Evolutionary conservation across 2,113 vertebrate species (phyloP), one percentile per base, ranked within the genome.

Genomic region (Sigmodon hispidus): DNA sequence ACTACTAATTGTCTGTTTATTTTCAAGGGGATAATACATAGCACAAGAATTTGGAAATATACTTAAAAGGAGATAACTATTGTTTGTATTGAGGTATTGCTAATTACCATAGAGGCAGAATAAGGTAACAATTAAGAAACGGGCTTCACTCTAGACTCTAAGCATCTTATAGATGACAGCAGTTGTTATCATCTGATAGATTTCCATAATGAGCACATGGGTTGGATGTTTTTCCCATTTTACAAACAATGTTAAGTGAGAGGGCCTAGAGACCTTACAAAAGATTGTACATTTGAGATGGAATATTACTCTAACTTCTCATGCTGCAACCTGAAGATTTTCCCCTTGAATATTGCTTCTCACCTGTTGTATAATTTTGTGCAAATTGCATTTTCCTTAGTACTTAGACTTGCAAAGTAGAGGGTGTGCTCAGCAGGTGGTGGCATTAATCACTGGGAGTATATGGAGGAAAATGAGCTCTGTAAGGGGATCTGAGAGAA

Each of bases 11-110:
- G 45, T 75, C 63, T 31, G 69, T 88, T 96, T 91, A 69, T 87
- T 90, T 91, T 22, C 70, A 94, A 93, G 34, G 57, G 84, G 93
- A 81, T 89, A 50, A 93, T 55, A 77, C 67, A 86, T 87, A 77
- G 4, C 9, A 69, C 26, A 92, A 59, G 9, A 79, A n/a, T 73
- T 36, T 88, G 43, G 45, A 61, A 76, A 88, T 63, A 89, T 80
- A 95, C 91, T 24, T 34, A 75, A 91, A 87, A 84, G 86, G 72
- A 94, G 31, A 95, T 7, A 87, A 61, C 12, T 81, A 48, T 22
- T 94, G 63, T 81, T 73, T 91, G 26, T 88, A 21, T 70, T 67
- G 87, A 85, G n/a, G 31, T 83, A 45, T 55, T 84, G 13, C 36
- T 67, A 17, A 13, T 0, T 63, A 72, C 50, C 36, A 87, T 43